Conservation (phyloP, 2,888 invertebrate genomes). For the Aspidiotus destructor region DNA sequence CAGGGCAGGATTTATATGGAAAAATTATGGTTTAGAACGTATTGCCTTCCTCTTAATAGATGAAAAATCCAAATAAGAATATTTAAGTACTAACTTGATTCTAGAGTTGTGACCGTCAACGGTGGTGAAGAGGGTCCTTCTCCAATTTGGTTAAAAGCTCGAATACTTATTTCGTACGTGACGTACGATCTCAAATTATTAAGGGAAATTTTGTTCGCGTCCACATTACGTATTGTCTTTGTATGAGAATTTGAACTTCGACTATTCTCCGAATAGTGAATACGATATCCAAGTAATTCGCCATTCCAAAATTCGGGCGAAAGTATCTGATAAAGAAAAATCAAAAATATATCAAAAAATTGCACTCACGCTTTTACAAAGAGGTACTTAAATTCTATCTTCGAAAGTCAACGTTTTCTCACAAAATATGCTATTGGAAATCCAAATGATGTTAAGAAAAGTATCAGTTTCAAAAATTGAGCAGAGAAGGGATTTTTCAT, state of each 20-base stretch:
- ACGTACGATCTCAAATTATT: constrained; percentile 64
- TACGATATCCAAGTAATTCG: constrained; percentile 45
- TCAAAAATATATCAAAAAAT: background rate
- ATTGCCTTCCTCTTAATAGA: too few species aligned
- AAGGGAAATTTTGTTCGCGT: constrained; percentile 42
- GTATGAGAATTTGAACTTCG: constrained; percentile 34
- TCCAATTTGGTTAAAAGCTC: constrained; percentile 71
- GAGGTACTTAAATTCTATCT: too few species aligned
- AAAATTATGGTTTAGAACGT: too few species aligned
- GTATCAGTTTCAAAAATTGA: too few species aligned
- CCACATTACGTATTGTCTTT: constrained; percentile 39
- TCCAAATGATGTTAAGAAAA: too few species aligned
- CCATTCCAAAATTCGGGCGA: constrained; percentile 41
- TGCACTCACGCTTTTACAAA: too few species aligned
- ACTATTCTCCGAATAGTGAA: constrained; percentile 42
- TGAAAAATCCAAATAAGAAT: background rate
- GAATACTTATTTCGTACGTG: constrained; percentile 64
- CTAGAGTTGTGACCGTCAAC: constrained; percentile 40
- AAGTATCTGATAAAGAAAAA: constrained; percentile 5
- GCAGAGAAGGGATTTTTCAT: too few species aligned
- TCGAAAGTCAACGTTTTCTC: too few species aligned
- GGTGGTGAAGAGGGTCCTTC: constrained; percentile 52
- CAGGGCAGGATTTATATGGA: too few species aligned
- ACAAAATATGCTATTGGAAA: too few species aligned
- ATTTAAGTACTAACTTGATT: constrained; percentile 37